A percentile compares a stretch with the other conserved stretches of the same genome.
Conservation (phyloP, 1,140 invertebrate species). For the Diuraphis noxia region DNA sequence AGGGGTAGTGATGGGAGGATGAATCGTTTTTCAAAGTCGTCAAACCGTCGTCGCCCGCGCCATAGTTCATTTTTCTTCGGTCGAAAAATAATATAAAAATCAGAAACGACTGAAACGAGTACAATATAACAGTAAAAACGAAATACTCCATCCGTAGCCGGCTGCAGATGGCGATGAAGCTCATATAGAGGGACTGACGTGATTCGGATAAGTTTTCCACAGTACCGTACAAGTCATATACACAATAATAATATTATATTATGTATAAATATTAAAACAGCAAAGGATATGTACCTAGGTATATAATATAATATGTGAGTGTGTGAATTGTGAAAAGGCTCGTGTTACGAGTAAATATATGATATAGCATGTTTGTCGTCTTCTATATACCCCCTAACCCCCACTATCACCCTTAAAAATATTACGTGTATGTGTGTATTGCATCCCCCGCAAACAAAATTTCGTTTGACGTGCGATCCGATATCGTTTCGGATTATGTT, state of each 20-base stretch:
- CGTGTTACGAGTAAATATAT: conserved; percentile 23
- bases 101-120: not conserved
- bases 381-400: not conserved
- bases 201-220: not conserved
- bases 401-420: not conserved
- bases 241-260: not conserved
- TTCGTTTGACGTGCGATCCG: not conserved
- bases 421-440: not conserved
- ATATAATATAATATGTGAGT: not conserved
- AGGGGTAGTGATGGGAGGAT: too few relatives aligned
- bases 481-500: conserved; percentile 34
- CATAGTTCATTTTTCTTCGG: not conserved
- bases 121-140: not conserved
- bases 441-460: not conserved
- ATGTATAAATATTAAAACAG: not conserved
- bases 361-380: not conserved
- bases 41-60: not conserved
- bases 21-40: conserved; percentile 44
- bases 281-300: not conserved
- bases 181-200: not conserved
- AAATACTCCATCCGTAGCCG: not conserved
- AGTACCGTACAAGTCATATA: not conserved
- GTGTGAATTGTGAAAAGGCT: not conserved
- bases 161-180: not conserved
- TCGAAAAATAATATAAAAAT: not conserved